phyloP scores from a whole-genome alignment of 1,140 invertebrate genomes.

The Ceratina japonica region DNA sequence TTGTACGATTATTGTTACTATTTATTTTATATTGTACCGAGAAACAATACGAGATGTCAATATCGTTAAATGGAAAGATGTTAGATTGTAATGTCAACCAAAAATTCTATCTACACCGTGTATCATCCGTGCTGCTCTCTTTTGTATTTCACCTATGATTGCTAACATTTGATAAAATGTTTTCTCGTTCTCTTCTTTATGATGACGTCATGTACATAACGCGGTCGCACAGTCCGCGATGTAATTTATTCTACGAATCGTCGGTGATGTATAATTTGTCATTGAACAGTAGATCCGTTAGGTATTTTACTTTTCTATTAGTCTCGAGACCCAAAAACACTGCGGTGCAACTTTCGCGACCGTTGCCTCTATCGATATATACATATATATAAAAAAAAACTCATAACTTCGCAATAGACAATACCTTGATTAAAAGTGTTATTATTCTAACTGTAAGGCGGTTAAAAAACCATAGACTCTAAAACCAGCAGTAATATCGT shows the following conservation, averaged over 20 bases:
- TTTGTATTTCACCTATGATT: conserved; percentile 12
- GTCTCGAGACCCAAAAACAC: conserved; percentile 22
- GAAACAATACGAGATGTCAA: conserved; percentile 39
- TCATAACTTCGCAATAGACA: conserved; percentile 74
- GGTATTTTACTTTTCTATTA: conserved; percentile 40
- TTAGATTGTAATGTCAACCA: conserved; percentile 42
- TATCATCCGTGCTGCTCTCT: conserved; percentile 11
- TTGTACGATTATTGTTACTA: conserved; percentile 40
- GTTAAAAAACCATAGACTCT: conserved; percentile 55
- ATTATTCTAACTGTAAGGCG: conserved; percentile 48
- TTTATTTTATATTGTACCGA: conserved; percentile 46
- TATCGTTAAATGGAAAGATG: conserved; percentile 47
- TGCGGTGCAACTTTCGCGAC: conserved; percentile 38
- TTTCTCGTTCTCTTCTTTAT: not conserved
- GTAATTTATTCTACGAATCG: conserved; percentile 21
- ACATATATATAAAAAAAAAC: conserved; percentile 24
- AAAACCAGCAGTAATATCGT: conserved; percentile 54
- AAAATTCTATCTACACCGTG: conserved; percentile 15
- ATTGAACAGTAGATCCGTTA: conserved; percentile 13
- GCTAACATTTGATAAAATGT: conserved; percentile 19
- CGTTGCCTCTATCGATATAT: conserved; percentile 47
- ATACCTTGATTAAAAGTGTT: conserved; percentile 68
- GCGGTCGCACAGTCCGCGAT: conserved; percentile 18
- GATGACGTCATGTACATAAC: conserved; percentile 28
- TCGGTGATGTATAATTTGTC: conserved; percentile 29